Conservation (phyloP, 2,113 vertebrate species). For the Agelaius phoeniceus region DNA sequence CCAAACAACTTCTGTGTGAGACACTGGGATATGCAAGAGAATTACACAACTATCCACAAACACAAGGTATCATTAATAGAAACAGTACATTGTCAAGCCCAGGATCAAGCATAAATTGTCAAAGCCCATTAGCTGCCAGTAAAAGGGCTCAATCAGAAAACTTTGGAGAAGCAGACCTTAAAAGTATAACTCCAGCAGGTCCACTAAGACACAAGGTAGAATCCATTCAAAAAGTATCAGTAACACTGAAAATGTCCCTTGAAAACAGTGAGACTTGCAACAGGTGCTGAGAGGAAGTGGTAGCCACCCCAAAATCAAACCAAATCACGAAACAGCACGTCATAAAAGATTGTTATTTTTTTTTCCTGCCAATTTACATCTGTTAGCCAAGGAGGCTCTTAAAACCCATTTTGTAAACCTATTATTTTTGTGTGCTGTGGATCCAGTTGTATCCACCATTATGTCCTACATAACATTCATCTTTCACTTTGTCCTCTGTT, state of each 20-base stretch:
- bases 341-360: rapidly evolving
- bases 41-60: not conserved
- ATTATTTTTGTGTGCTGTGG: not conserved
- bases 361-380: not conserved
- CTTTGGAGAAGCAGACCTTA: not conserved
- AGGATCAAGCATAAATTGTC: not conserved
- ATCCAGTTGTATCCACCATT: not conserved
- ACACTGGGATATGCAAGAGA: not conserved
- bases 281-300: not conserved
- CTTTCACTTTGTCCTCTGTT: not conserved
- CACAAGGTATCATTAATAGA: not conserved
- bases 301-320: not conserved
- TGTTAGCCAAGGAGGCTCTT: not conserved
- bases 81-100: not conserved
- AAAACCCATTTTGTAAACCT: not conserved
- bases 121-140: not conserved
- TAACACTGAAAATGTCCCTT: not conserved
- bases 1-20: not conserved
- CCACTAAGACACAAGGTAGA: not conserved
- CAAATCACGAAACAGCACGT: rapidly evolving
- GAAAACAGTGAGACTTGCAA: not conserved
- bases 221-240: not conserved
- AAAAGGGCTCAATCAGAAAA: not conserved
- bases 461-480: not conserved
- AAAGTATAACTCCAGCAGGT: not conserved